Percentiles rank a stretch among this genome's conserved stretches.
These are phyloP conservation scores for Ceratina calcarata DNA, from an alignment of 1,140 invertebrate genomes.

Conservation along the genomic window DNA sequence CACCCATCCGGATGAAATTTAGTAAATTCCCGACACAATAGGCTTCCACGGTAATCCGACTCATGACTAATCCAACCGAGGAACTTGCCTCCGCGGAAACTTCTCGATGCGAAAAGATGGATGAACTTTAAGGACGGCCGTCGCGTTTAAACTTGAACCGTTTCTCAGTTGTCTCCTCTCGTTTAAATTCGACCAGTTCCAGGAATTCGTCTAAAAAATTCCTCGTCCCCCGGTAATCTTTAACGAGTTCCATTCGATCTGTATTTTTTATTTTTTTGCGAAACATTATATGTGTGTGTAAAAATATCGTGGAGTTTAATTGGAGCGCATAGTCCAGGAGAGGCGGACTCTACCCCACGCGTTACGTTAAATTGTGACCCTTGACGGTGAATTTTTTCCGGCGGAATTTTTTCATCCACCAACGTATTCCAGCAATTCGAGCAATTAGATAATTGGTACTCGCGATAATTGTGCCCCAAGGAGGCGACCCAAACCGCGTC, in stretches of 20 bases:
- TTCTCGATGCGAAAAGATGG: conserved; percentile 40
- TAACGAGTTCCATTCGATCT: neutral
- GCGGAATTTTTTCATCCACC: conserved; percentile 21
- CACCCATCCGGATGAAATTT: conserved; percentile 37
- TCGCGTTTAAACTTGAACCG: conserved; percentile 27
- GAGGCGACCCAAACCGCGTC: neutral
- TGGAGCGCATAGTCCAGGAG: neutral
- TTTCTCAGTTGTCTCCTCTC: neutral
- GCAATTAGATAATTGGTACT: conserved; percentile 43
- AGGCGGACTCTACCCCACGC: neutral
- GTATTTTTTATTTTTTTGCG: neutral
- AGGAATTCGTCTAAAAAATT: neutral
- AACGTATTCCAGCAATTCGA: conserved; percentile 19
- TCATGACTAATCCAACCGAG: conserved; percentile 64
- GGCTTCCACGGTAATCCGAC: conserved; percentile 59
- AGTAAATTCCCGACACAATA: conserved; percentile 67
- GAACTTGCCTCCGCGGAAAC: conserved; percentile 59
- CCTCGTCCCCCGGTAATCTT: neutral
- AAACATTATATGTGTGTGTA: neutral
- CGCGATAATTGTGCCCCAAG: conserved; percentile 29
- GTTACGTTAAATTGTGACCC: neutral
- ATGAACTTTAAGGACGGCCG: conserved; percentile 29
- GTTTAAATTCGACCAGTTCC: neutral
- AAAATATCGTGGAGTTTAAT: neutral
- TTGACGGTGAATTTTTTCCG: neutral